Evolutionary conservation across 2,797 vertebrate genomes (phyloP).

Genomic region (Lutjanus argentimaculatus): DNA sequence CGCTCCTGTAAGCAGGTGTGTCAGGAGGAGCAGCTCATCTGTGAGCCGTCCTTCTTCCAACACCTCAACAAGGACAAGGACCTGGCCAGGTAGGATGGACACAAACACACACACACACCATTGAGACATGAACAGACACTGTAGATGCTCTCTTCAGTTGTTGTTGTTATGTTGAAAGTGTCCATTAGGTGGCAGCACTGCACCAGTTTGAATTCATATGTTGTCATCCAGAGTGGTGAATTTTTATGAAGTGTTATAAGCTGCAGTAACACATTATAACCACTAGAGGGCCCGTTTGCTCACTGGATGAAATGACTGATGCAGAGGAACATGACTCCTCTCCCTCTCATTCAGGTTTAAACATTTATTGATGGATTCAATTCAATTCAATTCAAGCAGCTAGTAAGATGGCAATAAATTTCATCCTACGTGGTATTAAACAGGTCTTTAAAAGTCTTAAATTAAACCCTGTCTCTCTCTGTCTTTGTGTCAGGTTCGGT

Average conservation of each 20-base stretch:
- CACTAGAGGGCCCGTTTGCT: constrained; percentile 27
- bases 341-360: neutral
- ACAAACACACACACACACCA: constrained; percentile 1
- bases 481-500: constrained; percentile 85
- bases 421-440: no score
- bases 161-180: neutral
- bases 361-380: neutral
- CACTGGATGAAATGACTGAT: neutral
- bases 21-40: constrained; percentile 98
- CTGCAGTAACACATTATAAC: constrained; percentile 1
- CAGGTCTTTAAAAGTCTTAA: no score
- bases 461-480: neutral
- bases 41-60: constrained; percentile 98
- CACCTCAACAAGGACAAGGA: constrained; percentile 99
- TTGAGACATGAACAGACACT: neutral
- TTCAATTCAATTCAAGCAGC: no score
- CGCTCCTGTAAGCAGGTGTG: constrained; percentile 97
- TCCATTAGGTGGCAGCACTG: constrained; percentile 42
- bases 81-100: constrained; percentile 88
- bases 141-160: neutral
- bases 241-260: neutral
- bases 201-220: no score
- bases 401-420: no score
- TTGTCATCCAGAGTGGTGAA: neutral
- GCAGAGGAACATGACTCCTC: neutral